A percentile compares a stretch with the other conserved stretches of the same genome.
Conservation (phyloP, 1,140 invertebrate genomes). For the Ctenoplectra terminalis region DNA sequence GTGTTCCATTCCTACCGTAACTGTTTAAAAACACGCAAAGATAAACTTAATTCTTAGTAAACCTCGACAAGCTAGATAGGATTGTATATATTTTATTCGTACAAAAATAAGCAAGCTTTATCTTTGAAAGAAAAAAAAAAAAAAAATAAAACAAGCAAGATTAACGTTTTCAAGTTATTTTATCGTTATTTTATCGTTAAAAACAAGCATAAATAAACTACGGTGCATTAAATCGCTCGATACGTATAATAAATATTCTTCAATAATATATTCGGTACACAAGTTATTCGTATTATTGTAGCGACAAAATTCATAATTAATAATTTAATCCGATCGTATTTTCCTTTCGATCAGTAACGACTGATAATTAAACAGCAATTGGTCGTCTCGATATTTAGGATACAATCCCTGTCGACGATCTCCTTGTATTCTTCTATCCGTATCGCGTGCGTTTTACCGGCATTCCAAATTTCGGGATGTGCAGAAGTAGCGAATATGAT, state of each 20-base stretch:
- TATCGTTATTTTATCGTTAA: no score
- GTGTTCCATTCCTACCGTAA: background rate
- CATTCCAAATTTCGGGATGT: conserved; percentile 2
- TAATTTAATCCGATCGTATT: background rate
- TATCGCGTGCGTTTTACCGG: conserved; percentile 14
- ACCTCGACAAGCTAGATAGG: background rate
- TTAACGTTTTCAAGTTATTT: background rate
- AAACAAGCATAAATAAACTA: background rate
- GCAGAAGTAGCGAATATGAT: conserved; percentile 67
- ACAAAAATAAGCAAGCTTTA: background rate
- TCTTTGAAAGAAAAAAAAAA: background rate
- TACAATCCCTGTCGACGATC: background rate
- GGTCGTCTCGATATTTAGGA: background rate
- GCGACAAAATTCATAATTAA: background rate
- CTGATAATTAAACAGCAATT: background rate
- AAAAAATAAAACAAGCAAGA: background rate
- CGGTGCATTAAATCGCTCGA: background rate
- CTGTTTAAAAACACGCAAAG: background rate
- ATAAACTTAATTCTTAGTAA: background rate
- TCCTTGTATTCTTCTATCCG: background rate
- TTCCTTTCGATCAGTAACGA: background rate
- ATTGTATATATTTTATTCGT: no score
- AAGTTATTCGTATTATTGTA: background rate
- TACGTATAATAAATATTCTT: no score
- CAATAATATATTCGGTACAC: background rate